Evolutionary conservation across 2,113 vertebrate species (phyloP).

Genomic region (Calidris pugnax): DNA sequence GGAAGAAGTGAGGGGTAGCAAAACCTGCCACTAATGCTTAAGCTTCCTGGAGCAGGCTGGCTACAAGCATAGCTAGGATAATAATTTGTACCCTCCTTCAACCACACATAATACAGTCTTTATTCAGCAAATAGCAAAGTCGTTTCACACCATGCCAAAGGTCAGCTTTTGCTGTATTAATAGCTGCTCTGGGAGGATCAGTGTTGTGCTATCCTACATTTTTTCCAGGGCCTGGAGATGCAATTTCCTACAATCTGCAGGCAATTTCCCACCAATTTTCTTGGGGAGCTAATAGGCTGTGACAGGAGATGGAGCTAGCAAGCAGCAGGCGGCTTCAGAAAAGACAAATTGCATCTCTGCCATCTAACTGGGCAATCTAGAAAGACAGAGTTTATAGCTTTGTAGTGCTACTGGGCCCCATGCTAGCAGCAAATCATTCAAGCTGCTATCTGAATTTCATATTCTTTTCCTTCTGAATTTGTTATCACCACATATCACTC

Average conservation of each 20-base stretch:
- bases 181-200: constrained; percentile 82
- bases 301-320: constrained; percentile 83
- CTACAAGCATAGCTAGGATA: constrained; percentile 55
- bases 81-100: constrained; percentile 73
- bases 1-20: neutral
- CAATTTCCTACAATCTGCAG: constrained; percentile 88
- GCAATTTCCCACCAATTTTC: constrained; percentile 87
- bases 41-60: constrained; percentile 57
- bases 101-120: constrained; percentile 76
- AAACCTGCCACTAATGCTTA: constrained; percentile 42
- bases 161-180: constrained; percentile 82
- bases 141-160: constrained; percentile 78
- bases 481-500: constrained; percentile 71
- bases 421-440: constrained; percentile 80
- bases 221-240: constrained; percentile 81
- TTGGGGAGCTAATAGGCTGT: constrained; percentile 85
- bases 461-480: constrained; percentile 74
- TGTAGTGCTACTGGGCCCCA: constrained; percentile 79
- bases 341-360: constrained; percentile 84
- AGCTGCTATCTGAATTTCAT: constrained; percentile 75
- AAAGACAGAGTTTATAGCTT: constrained; percentile 81
- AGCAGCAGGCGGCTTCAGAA: constrained; percentile 81
- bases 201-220: constrained; percentile 82
- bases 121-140: constrained; percentile 80
- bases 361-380: constrained; percentile 83